Evolutionary conservation across 2,888 invertebrate species (phyloP), one percentile per base, ranked within the genome.

Genomic region (Ormyrus rosae): DNA sequence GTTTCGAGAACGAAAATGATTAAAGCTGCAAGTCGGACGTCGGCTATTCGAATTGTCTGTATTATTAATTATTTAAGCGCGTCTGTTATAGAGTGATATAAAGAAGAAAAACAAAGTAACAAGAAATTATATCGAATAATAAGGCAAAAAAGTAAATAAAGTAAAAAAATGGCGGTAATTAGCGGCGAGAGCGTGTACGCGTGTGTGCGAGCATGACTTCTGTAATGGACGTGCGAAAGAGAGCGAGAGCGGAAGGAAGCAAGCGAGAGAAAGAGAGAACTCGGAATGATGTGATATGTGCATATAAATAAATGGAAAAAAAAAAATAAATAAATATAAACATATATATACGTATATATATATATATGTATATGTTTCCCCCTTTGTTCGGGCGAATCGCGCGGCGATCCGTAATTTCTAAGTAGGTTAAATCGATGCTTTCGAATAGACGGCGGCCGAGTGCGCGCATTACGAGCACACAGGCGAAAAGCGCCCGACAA

Each of bases 381-480:
- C 71, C 51, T 65, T 70, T 76, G 80, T 76, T 80, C 61, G 53
- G 67, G 11, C 70, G 76, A 81, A 68, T 77, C 63, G 58, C 13
- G 53, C 55, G 71, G 58, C 63, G 77, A 77, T 69, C 55, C 70
- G 73, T 78, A 71, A 74, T 78, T 81, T 75, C 55, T 75, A 81
- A 78, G 67, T 78, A 81, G 81, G 81, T 71, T 73, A 74, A 81
- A 73, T 81, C 81, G 76, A 78, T 81, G 74, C 74, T 77, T 78
- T 78, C 55, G 55, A 68, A 65, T 76, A 74, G 73, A 63, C 63
- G 63, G 45, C 58, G 64, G 45, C 70, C 65, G 60, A 70, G 61
- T 53, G 51, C 61, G 51, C 61, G 67, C 64, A 78, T 64, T 65
- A 50, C 46, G 61, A 53, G 34, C 50, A 34, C 19, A 19, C 19